Percentiles rank a stretch among this genome's conserved stretches.
Conservation (phyloP, 1,140 invertebrate species). For the Drosophila eugracilis region DNA sequence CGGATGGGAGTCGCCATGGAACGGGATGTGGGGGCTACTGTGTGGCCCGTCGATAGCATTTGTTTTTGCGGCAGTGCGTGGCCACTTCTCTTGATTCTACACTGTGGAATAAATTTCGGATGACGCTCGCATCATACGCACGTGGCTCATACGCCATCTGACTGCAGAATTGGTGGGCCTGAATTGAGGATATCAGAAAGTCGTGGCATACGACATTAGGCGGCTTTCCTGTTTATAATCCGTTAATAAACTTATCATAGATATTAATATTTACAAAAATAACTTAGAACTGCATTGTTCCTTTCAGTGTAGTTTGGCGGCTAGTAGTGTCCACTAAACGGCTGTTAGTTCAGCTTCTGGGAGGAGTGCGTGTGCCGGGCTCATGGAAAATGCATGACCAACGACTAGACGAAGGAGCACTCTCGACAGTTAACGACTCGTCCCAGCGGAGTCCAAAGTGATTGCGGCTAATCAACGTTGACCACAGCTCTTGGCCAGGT, state of each 20-base stretch:
- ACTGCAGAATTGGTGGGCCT: too few relatives aligned
- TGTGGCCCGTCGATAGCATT: conserved; percentile 33
- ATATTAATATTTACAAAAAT: too few relatives aligned
- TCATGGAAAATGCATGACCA: conserved; percentile 78
- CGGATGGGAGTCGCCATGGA: neutral
- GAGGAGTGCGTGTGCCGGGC: conserved; percentile 31
- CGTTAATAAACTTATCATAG: too few relatives aligned
- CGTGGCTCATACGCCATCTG: too few relatives aligned
- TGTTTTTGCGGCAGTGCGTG: conserved; percentile 45
- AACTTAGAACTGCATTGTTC: neutral
- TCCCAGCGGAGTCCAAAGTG: conserved; percentile 69
- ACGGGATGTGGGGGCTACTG: neutral
- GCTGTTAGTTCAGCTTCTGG: conserved; percentile 62
- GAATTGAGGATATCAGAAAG: too few relatives aligned
- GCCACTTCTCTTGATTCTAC: neutral
- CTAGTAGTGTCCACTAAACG: conserved; percentile 68
- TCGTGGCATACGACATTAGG: too few relatives aligned
- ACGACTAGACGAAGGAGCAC: conserved; percentile 62
- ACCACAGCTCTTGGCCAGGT: conserved; percentile 37
- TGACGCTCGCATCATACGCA: too few relatives aligned
- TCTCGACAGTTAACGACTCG: conserved; percentile 71
- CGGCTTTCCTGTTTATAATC: too few relatives aligned
- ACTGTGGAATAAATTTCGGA: neutral
- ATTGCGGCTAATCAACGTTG: conserved; percentile 77
- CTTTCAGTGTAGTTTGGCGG: neutral